Conservation (phyloP, 30 jellyfish, hydroid and myxozoan species). For the Aurelia sp. region DNA sequence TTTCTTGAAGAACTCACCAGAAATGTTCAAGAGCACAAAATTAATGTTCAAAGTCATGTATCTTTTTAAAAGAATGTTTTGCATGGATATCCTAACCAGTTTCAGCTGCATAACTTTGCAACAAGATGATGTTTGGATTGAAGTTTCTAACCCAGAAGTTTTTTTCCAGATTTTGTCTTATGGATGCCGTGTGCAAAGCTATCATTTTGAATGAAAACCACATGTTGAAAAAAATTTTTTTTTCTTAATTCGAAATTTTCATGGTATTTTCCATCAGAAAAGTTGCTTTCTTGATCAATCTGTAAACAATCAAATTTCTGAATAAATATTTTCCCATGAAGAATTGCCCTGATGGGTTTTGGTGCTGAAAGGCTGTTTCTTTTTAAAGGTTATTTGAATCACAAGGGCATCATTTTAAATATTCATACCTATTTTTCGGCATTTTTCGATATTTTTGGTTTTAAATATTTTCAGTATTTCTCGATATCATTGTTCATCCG, state of each 20-base stretch:
- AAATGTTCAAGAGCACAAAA: background rate
- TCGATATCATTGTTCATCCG: no score
- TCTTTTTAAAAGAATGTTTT: background rate
- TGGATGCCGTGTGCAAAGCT: constrained; percentile 5
- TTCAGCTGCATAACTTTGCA: constrained; percentile 1
- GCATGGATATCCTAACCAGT: constrained; percentile 5
- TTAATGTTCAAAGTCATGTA: background rate
- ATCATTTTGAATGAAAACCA: background rate
- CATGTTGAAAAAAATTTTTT: background rate
- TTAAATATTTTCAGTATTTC: no score
- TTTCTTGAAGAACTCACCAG: background rate
- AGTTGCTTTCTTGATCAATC: background rate
- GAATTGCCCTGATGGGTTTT: background rate
- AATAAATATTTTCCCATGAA: background rate
- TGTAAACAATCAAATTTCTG: constrained; percentile 1
- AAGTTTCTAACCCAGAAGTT: background rate
- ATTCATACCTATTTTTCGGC: no score
- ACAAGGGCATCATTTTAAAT: no score
- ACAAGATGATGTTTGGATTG: constrained; percentile 3
- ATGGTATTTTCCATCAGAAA: background rate
- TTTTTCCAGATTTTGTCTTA: background rate
- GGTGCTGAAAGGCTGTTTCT: no score
- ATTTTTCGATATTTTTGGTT: no score
- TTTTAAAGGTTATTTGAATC: no score
- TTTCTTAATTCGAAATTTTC: background rate